Conservation (phyloP, 2,113 vertebrate species). For the Amblyornis subalaris region DNA sequence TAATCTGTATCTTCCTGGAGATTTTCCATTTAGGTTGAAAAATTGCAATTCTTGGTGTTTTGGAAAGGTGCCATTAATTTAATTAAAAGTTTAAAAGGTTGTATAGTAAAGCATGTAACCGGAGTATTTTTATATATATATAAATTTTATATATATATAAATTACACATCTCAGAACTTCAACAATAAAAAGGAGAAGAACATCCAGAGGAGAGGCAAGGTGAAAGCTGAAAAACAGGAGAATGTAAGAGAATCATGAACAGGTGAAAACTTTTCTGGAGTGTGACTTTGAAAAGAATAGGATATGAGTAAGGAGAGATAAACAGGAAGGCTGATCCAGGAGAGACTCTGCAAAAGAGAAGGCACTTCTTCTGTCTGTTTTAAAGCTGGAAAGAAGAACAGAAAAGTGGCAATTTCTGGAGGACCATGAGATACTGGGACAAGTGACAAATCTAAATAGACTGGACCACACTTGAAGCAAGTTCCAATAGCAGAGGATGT, state of each 20-base stretch:
- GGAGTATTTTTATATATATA: neutral
- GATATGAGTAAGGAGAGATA: neutral
- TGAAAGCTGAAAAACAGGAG: neutral
- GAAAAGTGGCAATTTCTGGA: neutral
- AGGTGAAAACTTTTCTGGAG: neutral
- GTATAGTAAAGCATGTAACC: neutral
- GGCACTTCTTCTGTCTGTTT: neutral
- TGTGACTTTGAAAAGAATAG: neutral
- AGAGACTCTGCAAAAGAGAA: neutral
- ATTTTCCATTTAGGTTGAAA: constrained; percentile 12
- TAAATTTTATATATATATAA: neutral
- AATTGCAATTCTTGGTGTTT: neutral
- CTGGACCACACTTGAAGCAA: neutral
- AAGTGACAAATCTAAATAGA: neutral
- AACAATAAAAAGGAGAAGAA: neutral
- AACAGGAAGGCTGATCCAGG: neutral
- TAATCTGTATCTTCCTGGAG: neutral
- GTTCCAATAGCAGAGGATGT: neutral
- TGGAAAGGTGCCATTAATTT: constrained; percentile 12
- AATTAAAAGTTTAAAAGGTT: neutral
- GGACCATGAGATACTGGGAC: neutral
- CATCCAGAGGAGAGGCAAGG: neutral
- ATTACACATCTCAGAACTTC: neutral
- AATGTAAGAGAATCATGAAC: neutral
- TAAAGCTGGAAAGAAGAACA: neutral